phyloP scores from a whole-genome alignment of 2,797 vertebrate species.

The Gallinago stenura region DNA sequence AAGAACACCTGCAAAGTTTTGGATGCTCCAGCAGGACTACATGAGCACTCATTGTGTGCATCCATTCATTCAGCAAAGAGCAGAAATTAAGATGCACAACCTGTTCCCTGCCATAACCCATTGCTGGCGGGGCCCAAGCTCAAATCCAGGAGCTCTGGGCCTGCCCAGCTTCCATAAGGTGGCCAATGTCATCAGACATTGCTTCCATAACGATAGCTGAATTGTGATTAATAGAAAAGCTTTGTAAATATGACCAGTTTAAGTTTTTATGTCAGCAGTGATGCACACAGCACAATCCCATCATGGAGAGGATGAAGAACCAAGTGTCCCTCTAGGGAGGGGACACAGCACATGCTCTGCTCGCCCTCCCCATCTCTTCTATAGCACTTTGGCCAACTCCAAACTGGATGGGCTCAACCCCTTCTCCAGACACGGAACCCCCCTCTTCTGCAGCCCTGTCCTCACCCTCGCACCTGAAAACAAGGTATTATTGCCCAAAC shows the following conservation, averaged over 20 bases:
- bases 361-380: neutral
- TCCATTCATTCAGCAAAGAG: no score
- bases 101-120: no score
- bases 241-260: neutral
- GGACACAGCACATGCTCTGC: accelerated
- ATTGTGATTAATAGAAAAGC: no score
- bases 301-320: neutral
- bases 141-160: neutral
- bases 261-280: neutral
- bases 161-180: neutral
- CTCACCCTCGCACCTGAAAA: neutral
- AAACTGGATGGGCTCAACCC: accelerated
- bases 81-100: accelerated
- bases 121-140: neutral
- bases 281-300: neutral
- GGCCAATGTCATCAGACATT: accelerated
- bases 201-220: accelerated
- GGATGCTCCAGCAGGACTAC: neutral
- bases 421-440: no score
- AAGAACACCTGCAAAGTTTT: neutral
- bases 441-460: neutral
- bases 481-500: neutral
- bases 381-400: neutral
- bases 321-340: neutral
- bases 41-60: accelerated